phyloP scores from a whole-genome alignment of 2,888 invertebrate species.

The Eupithecia dodoneata region DNA sequence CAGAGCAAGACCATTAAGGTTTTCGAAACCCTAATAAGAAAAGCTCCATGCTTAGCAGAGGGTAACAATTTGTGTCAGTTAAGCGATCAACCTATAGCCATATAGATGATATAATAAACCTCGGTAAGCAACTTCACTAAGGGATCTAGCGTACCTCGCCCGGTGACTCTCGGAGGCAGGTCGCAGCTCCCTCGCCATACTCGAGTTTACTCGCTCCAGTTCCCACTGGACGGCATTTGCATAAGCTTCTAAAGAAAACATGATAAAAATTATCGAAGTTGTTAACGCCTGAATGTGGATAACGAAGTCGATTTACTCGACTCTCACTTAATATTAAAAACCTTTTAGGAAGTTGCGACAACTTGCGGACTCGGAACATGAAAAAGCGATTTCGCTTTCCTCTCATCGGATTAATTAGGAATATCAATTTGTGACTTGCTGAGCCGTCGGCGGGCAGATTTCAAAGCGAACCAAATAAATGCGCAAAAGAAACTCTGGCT shows the following conservation, averaged over 20 bases:
- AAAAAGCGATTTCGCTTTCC: conserved; percentile 32
- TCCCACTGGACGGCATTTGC: conserved; percentile 22
- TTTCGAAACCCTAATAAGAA: not conserved
- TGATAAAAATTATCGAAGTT: conserved; percentile 30
- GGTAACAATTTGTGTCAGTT: not conserved
- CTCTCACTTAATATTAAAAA: conserved; percentile 24
- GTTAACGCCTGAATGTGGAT: conserved; percentile 27
- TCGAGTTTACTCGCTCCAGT: conserved; percentile 17
- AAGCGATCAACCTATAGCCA: not conserved
- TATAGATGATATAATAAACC: not conserved
- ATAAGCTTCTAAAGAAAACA: conserved; percentile 26
- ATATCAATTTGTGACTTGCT: conserved; percentile 13
- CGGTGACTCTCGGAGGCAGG: not conserved
- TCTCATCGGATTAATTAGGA: conserved; percentile 18
- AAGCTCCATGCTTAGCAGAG: not conserved
- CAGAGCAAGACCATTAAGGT: too few species aligned
- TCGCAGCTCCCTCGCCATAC: not conserved
- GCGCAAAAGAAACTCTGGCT: not conserved
- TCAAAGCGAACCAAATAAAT: not conserved
- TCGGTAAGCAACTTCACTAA: not conserved
- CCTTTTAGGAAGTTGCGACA: conserved; percentile 26
- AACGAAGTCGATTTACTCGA: conserved; percentile 26
- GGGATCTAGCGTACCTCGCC: not conserved
- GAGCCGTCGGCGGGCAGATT: not conserved
- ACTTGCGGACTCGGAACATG: conserved; percentile 27